Base-by-base conservation (phyloP, 2,797 vertebrate genomes). In the Odontamblyopus rebecca region DNA sequence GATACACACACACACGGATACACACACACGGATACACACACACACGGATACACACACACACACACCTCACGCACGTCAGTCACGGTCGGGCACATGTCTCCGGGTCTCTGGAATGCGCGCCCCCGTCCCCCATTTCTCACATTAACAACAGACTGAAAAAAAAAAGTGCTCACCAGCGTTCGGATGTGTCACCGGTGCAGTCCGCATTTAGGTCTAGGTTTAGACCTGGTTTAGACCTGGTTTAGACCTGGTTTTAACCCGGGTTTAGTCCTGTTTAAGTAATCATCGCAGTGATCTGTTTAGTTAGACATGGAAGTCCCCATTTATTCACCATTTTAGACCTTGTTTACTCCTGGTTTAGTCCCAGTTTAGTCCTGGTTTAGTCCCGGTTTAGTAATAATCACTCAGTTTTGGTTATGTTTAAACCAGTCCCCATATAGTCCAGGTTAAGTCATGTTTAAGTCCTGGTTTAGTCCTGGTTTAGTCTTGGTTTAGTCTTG, bases 61-160 rank as follows among this genome's bases (percentile, higher is more conserved):
- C 6, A 4, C 23, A 57, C 56, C 0, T 18, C 59, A 30, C 27
- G 15, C 81, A 75, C 77, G 74, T 81, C 79, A 78, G 59, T 61
- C 59, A 32, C 70, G 79, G 75, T 85, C 69, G 84, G 85, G 78
- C 84, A 82, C 76, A 69, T 69, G 81, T 87, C 78, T 83, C 84
- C 13, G 79, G 83, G 82, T 87, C 85, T 88, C 76, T 83, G 86
- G 88, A 91, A 91, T 89, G 90, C 80, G 69, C 75, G 81, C 79
- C 76, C 86, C 84, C 82, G 82, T 75, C 80, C 73, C 77, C 18
- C 74, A 74, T 87, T 86, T 86, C 85, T 86, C 84, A 86, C 85
- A 88, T 88, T 85, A 83, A 64, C 53, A 72, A 53, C 53, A 54
- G 53, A 8, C 7, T 23, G 16, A 51, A 11, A 56, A 19, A 54